phyloP scores from a whole-genome alignment of 1,140 invertebrate species.

The Ridgeia piscesae region DNA sequence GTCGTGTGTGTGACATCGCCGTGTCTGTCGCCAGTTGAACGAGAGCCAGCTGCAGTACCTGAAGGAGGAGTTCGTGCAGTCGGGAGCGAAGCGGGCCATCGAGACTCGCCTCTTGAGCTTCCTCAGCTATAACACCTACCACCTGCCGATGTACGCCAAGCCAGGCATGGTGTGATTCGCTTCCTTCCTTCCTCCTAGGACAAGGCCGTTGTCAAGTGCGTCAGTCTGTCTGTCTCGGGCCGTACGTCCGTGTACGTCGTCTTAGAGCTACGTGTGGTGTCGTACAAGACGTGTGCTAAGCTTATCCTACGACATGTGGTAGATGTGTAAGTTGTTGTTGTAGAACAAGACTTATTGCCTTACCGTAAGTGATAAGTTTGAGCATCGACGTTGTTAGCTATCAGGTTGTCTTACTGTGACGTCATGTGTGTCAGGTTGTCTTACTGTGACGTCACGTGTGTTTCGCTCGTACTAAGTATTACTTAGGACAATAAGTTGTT shows the following conservation, averaged over 20 bases:
- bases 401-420: neutral
- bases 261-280: neutral
- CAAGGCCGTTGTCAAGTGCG: neutral
- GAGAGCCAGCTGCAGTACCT: conserved; percentile 37
- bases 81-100: conserved; percentile 44
- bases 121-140: conserved; percentile 57
- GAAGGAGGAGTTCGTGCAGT: conserved; percentile 27
- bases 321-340: neutral
- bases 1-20: neutral
- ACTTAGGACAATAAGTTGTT: neutral
- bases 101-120: conserved; percentile 55
- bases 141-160: conserved; percentile 59
- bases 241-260: neutral
- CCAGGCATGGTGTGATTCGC: conserved; percentile 53
- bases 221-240: neutral
- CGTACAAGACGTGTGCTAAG: neutral
- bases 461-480: neutral
- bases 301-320: neutral
- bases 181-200: neutral
- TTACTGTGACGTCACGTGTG: neutral
- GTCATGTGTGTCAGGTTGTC: neutral
- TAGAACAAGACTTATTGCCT: neutral
- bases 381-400: neutral
- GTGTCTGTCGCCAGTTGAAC: conserved; percentile 33
- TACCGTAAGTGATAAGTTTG: neutral